Evolutionary conservation across 2,797 vertebrate species (phyloP).

Genomic region (Microhierax caerulescens): DNA sequence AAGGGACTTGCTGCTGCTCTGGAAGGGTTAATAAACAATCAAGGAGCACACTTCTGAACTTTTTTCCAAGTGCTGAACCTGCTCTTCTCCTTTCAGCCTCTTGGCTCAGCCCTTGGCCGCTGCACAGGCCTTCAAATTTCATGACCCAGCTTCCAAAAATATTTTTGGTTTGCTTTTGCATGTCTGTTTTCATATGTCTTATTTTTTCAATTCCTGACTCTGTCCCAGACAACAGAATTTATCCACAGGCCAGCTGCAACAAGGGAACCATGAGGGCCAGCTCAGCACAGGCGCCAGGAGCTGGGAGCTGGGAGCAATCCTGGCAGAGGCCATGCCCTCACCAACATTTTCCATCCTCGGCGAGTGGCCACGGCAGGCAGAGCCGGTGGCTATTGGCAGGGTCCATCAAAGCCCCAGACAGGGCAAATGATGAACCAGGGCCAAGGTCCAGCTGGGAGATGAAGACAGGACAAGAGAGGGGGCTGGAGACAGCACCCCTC

Average conservation of each 20-base stretch:
- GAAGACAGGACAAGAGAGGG: rapidly evolving
- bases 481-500: too few species aligned
- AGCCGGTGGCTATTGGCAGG: neutral
- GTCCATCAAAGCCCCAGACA: neutral
- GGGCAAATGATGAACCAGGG: rapidly evolving
- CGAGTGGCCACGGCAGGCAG: neutral
- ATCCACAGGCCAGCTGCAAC: neutral
- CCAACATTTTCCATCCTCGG: rapidly evolving
- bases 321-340: neutral
- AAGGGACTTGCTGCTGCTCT: neutral
- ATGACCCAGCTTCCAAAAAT: neutral
- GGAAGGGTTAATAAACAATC: neutral
- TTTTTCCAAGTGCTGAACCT: neutral
- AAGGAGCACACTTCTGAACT: neutral
- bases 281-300: rapidly evolving
- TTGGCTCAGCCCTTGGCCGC: neutral
- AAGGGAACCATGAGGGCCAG: rapidly evolving
- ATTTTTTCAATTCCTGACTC: neutral
- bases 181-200: neutral
- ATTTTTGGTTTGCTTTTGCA: neutral
- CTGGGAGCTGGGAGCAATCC: neutral
- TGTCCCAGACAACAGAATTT: neutral
- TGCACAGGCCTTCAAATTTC: neutral
- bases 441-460: neutral
- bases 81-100: neutral